Percentiles rank a stretch among this genome's conserved stretches.
Conservation (phyloP, 1,140 invertebrate species). For the Limonius californicus region DNA sequence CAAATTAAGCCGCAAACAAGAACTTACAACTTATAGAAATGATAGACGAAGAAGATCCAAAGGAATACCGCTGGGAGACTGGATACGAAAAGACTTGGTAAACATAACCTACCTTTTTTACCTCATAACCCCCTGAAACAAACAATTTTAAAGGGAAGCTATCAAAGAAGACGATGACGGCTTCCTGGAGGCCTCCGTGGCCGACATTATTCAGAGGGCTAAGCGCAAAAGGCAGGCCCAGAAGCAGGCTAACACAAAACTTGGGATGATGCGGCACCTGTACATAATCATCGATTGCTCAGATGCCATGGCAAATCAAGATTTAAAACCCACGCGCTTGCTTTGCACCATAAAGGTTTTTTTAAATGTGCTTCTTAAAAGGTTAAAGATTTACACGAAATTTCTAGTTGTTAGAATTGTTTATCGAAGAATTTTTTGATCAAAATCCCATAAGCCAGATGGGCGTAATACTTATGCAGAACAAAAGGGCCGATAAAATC, state of each 20-base stretch:
- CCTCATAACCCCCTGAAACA: background rate
- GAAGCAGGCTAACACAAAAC: conserved; percentile 68
- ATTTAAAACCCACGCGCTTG: conserved; percentile 92
- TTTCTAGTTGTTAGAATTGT: conserved; percentile 82
- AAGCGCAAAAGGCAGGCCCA: conserved; percentile 73
- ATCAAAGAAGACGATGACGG: conserved; percentile 95
- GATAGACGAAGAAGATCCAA: conserved; percentile 77
- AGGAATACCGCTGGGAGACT: conserved; percentile 95
- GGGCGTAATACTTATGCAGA: conserved; percentile 86
- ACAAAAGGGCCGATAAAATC: conserved; percentile 91
- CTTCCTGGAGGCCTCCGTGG: conserved; percentile 80
- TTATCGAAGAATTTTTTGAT: conserved; percentile 96
- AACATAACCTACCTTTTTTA: conserved; percentile 35
- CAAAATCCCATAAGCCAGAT: conserved; percentile 98
- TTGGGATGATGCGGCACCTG: conserved; percentile 96
- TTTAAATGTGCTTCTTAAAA: background rate
- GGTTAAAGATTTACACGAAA: conserved; percentile 1
- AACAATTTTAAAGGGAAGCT: conserved; percentile 71
- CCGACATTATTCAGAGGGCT: conserved; percentile 86
- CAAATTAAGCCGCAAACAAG: too few species aligned
- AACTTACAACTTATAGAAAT: too few species aligned
- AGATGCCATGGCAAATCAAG: conserved; percentile 88
- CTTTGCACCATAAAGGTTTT: conserved; percentile 81
- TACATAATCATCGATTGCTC: conserved; percentile 91
- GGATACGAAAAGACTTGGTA: conserved; percentile 97